phyloP scores from a whole-genome alignment of 2,113 vertebrate species.

The Numida meleagris region DNA sequence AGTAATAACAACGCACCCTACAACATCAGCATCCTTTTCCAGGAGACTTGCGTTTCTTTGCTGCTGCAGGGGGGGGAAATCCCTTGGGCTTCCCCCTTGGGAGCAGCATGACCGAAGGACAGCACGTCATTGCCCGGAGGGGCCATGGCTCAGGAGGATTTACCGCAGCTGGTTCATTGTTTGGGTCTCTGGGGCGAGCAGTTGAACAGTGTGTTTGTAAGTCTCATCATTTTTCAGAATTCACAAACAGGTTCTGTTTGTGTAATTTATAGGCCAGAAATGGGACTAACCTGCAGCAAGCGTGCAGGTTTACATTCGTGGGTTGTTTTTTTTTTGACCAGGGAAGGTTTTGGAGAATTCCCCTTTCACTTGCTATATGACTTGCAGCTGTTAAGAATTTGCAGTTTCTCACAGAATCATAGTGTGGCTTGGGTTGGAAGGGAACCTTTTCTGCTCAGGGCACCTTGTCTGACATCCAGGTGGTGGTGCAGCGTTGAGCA shows the following conservation, averaged over 20 bases:
- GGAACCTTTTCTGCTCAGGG: too few species aligned
- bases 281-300: background rate
- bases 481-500: fast-evolving
- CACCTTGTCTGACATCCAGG: too few species aligned
- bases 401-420: background rate
- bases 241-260: background rate
- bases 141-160: background rate
- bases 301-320: fast-evolving
- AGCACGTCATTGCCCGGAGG: conserved; percentile 33
- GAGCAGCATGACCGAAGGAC: conserved; percentile 52
- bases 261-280: background rate
- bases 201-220: background rate
- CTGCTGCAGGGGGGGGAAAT: conserved; percentile 48
- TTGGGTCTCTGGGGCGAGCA: background rate
- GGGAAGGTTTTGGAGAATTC: background rate
- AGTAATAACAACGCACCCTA: background rate
- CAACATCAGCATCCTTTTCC: background rate
- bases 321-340: background rate
- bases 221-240: background rate
- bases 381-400: background rate
- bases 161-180: conserved; percentile 43
- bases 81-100: background rate
- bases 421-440: too few species aligned
- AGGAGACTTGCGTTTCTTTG: background rate
- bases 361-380: background rate